These are phyloP conservation scores for Ridgeia piscesae DNA, from an alignment of 1,140 invertebrate genomes.

Conservation along the genomic window DNA sequence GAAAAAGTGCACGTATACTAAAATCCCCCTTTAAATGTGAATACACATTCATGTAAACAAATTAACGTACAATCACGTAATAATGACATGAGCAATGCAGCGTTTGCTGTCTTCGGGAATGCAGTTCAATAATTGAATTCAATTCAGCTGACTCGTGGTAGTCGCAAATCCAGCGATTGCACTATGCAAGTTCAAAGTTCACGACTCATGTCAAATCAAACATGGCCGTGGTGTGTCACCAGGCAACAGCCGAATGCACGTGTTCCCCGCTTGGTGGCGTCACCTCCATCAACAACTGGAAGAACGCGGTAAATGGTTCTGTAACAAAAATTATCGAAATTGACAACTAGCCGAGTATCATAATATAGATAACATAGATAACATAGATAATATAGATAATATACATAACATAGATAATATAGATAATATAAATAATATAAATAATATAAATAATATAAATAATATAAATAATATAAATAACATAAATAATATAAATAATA, in stretches of 20 bases:
- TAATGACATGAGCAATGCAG: neutral
- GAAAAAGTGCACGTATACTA: neutral
- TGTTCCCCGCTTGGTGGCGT: slow-evolving; percentile 64
- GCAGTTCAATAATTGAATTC: neutral
- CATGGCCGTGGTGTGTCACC: neutral
- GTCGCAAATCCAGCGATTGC: neutral
- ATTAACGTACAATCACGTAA: neutral
- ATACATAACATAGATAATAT: too few species aligned
- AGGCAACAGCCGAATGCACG: neutral
- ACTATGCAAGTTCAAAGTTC: neutral
- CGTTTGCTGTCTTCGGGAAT: neutral
- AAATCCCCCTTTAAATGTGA: neutral
- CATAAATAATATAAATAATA: too few species aligned
- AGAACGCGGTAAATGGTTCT: slow-evolving; percentile 86
- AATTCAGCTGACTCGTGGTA: neutral
- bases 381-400: too few species aligned
- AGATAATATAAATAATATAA: too few species aligned
- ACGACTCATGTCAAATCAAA: neutral
- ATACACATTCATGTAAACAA: too few species aligned
- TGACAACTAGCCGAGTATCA: neutral
- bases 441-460: too few species aligned
- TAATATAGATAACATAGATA: neutral
- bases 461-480: too few species aligned
- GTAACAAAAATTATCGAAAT: slow-evolving; percentile 50
- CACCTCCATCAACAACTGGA: slow-evolving; percentile 86